These are phyloP conservation scores for Eilema caniola DNA, from an alignment of 2,888 invertebrate species.

Conservation along the genomic window DNA sequence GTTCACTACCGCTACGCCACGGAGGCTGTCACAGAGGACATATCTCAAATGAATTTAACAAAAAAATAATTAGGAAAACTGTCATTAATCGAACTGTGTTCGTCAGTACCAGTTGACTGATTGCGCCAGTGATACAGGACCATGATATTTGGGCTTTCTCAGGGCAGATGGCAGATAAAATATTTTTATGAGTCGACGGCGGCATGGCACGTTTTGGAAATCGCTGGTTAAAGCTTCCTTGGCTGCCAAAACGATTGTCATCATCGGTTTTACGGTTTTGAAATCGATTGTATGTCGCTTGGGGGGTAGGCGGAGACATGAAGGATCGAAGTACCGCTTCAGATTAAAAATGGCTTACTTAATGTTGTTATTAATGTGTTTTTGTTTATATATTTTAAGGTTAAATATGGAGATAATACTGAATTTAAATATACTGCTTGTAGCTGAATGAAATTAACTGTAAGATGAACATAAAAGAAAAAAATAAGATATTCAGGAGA, in stretches of 20 bases:
- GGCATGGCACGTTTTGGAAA: constrained; percentile 35
- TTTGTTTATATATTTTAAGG: neutral
- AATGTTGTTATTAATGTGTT: neutral
- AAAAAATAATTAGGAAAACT: neutral
- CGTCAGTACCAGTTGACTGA: constrained; percentile 46
- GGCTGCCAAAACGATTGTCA: constrained; percentile 49
- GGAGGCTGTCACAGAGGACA: too few species aligned
- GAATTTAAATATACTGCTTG: too few species aligned
- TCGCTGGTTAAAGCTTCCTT: constrained; percentile 47
- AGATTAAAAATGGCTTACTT: neutral
- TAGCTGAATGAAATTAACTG: too few species aligned
- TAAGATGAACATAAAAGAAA: too few species aligned
- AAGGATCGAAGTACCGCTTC: constrained; percentile 8
- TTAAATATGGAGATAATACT: neutral
- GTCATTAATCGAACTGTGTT: constrained; percentile 23
- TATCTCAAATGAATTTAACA: neutral
- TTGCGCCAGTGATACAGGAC: constrained; percentile 43
- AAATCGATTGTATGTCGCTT: constrained; percentile 37
- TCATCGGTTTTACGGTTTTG: constrained; percentile 42
- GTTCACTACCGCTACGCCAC: too few species aligned
- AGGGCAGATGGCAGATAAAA: constrained; percentile 50
- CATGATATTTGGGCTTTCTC: constrained; percentile 48
- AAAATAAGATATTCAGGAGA: too few species aligned
- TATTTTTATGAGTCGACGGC: constrained; percentile 46
- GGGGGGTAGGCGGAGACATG: constrained; percentile 13